Conservation (phyloP, 2,113 vertebrate species). For the Morone chrysops region DNA sequence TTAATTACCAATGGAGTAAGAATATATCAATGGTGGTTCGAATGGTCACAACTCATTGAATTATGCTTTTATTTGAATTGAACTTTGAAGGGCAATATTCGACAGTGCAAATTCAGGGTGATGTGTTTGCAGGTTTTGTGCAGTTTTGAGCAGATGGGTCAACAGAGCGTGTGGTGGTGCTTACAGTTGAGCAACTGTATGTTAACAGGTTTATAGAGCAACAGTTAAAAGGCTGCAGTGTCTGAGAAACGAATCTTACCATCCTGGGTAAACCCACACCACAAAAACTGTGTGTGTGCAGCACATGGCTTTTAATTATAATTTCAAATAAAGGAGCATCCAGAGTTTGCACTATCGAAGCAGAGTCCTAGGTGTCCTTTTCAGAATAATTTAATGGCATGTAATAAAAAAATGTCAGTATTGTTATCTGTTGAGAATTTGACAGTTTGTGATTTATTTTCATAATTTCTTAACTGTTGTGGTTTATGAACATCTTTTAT, state of each 20-base stretch:
- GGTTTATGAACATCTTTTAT: constrained; percentile 66
- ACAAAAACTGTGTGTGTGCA: constrained; percentile 50
- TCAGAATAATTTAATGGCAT: constrained; percentile 79
- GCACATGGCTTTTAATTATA: constrained; percentile 62
- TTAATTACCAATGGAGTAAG: constrained; percentile 29
- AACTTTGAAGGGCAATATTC: constrained; percentile 61
- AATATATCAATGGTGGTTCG: constrained; percentile 39
- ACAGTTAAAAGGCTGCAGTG: constrained; percentile 70
- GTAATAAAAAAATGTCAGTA: constrained; percentile 79
- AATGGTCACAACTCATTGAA: constrained; percentile 60
- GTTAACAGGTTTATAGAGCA: constrained; percentile 78
- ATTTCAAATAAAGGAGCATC: constrained; percentile 56
- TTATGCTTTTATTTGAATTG: constrained; percentile 66
- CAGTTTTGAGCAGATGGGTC: constrained; percentile 69
- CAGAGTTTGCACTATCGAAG: constrained; percentile 76
- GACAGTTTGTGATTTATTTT: constrained; percentile 69
- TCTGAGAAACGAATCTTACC: constrained; percentile 50
- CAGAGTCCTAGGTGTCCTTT: constrained; percentile 64
- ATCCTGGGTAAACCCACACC: constrained; percentile 45
- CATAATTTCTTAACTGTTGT: constrained; percentile 76
- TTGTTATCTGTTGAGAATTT: constrained; percentile 80
- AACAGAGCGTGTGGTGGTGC: constrained; percentile 47
- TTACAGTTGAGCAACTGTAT: constrained; percentile 70
- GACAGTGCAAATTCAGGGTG: constrained; percentile 73
- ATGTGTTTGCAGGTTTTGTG: constrained; percentile 60